A percentile compares a stretch with the other conserved stretches of the same genome.
phyloP scores from a whole-genome alignment of 2,888 invertebrate species.

The Heteromyza rotundicornis region DNA sequence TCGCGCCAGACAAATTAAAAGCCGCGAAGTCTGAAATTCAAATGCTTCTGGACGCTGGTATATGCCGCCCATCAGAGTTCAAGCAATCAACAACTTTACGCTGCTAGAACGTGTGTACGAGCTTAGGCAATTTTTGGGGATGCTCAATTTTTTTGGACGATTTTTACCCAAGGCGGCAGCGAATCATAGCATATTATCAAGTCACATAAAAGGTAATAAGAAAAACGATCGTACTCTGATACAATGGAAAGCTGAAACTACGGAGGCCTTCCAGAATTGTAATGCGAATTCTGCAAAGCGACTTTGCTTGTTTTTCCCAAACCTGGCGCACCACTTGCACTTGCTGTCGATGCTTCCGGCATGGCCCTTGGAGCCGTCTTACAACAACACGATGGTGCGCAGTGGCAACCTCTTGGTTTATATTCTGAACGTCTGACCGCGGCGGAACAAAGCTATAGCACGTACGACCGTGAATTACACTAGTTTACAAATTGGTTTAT shows the following conservation, averaged over 20 bases:
- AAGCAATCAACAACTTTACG: not conserved
- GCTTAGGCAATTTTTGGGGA: conserved; percentile 6
- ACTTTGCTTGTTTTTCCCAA: too few relatives aligned
- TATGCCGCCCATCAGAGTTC: conserved; percentile 3
- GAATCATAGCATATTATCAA: not conserved
- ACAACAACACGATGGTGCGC: not conserved
- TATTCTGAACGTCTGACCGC: not conserved
- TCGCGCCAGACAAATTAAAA: not conserved
- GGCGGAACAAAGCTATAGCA: not conserved
- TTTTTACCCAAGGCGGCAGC: conserved; percentile 9
- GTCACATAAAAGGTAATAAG: not conserved
- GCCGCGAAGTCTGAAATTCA: not conserved
- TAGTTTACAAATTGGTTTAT: too few relatives aligned
- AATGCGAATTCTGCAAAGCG: not conserved
- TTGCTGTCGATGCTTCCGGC: not conserved
- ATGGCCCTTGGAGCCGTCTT: not conserved
- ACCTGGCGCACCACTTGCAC: too few relatives aligned
- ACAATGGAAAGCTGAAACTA: not conserved
- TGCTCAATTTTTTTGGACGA: conserved; percentile 4
- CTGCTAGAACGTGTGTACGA: not conserved
- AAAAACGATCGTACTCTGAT: too few relatives aligned
- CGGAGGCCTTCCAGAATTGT: not conserved
- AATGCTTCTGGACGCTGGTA: not conserved
- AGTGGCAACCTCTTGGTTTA: not conserved
- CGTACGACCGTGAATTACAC: conserved; percentile 11